These are phyloP conservation scores for Dichetophora obliterata DNA, from an alignment of 2,888 invertebrate genomes.

Conservation along the genomic window DNA sequence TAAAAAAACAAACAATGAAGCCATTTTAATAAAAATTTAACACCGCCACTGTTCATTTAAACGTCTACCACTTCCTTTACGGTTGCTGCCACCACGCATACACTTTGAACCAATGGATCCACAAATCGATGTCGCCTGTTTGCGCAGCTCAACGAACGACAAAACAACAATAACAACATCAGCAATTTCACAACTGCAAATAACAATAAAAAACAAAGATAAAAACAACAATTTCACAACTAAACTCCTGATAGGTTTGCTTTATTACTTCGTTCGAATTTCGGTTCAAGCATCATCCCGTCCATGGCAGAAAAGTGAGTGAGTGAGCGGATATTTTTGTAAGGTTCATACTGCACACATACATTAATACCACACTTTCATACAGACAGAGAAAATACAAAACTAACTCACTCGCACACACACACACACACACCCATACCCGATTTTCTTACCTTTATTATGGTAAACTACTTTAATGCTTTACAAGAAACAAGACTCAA, in stretches of 20 bases:
- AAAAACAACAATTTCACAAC: slow-evolving; percentile 7
- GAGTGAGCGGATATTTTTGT: background rate
- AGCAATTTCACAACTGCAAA: slow-evolving; percentile 20
- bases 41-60: slow-evolving; percentile 2
- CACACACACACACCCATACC: background rate
- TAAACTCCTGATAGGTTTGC: slow-evolving; percentile 31
- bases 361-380: background rate
- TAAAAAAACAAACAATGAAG: background rate
- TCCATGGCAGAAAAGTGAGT: background rate
- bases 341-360: background rate
- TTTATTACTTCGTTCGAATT: slow-evolving; percentile 29
- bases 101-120: slow-evolving; percentile 11
- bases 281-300: background rate
- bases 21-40: background rate
- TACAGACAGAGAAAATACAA: background rate
- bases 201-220: background rate
- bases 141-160: background rate
- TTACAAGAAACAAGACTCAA: background rate
- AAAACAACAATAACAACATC: slow-evolving; percentile 9
- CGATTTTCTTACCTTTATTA: background rate
- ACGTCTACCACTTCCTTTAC: background rate
- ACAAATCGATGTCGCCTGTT: slow-evolving; percentile 28
- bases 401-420: background rate
- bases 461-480: background rate
- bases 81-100: slow-evolving; percentile 3